A percentile compares a stretch with the other conserved stretches of the same genome.
phyloP scores from a whole-genome alignment of 2,797 vertebrate species.

The Sebastes kiyomatsui region DNA sequence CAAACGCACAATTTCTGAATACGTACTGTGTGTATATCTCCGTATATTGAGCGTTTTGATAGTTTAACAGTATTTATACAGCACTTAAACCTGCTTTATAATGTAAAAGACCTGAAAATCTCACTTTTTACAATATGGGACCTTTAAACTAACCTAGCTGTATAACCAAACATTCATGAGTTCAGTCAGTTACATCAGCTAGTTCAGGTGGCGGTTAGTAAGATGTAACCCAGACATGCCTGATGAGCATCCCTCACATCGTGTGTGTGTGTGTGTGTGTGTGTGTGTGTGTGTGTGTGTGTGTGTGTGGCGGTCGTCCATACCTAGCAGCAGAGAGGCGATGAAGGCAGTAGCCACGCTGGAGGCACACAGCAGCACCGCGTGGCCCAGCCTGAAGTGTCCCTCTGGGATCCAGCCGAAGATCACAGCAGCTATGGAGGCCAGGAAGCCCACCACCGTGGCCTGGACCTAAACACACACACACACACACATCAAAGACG shows the following conservation, averaged over 20 bases:
- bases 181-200: background rate
- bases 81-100: too few species aligned
- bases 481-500: background rate
- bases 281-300: background rate
- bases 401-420: constrained; percentile 99
- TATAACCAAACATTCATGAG: background rate
- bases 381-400: constrained; percentile 91
- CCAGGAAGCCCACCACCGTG: constrained; percentile 97
- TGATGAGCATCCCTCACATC: background rate
- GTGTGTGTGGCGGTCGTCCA: constrained; percentile 38
- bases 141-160: background rate
- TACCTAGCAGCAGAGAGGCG: constrained; percentile 94
- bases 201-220: background rate
- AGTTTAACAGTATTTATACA: too few species aligned
- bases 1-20: too few species aligned
- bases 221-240: background rate
- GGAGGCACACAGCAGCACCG: constrained; percentile 95
- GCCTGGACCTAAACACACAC: constrained; percentile 90
- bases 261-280: constrained; percentile 60
- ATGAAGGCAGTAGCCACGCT: constrained; percentile 98
- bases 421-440: constrained; percentile 94
- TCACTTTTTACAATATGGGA: too few species aligned
- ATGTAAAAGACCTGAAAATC: too few species aligned
- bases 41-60: too few species aligned
- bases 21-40: too few species aligned